These are phyloP conservation scores for Agrypnus murinus DNA, from an alignment of 2,888 invertebrate species.

Conservation along the genomic window DNA sequence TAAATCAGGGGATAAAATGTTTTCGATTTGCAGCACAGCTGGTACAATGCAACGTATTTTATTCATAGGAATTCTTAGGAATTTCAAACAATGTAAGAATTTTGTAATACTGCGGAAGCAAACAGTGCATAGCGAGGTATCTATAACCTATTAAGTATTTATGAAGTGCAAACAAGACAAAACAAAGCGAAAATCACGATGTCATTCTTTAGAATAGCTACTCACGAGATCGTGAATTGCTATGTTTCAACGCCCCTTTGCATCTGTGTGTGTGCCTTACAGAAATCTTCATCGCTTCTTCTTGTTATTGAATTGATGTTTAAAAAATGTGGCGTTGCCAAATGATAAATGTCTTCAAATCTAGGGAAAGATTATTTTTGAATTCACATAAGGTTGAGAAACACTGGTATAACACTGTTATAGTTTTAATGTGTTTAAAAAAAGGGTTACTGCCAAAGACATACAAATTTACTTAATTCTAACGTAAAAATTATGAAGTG, in stretches of 20 bases:
- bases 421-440: too few species aligned
- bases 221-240: conserved; percentile 67
- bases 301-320: too few species aligned
- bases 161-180: conserved; percentile 67
- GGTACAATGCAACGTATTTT: conserved; percentile 40
- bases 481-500: conserved; percentile 1
- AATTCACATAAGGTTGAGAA: too few species aligned
- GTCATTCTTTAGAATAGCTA: conserved; percentile 65
- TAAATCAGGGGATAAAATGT: conserved; percentile 31
- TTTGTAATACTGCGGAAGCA: conserved; percentile 59
- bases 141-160: conserved; percentile 66
- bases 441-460: too few species aligned
- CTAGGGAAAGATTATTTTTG: too few species aligned
- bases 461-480: too few species aligned
- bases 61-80: conserved; percentile 43
- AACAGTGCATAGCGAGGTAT: conserved; percentile 56
- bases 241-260: conserved; percentile 56
- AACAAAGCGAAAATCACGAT: conserved; percentile 67
- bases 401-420: too few species aligned
- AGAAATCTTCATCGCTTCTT: conserved; percentile 9
- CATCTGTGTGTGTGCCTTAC: conserved; percentile 36
- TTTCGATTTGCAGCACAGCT: conserved; percentile 40
- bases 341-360: too few species aligned
- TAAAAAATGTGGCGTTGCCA: too few species aligned
- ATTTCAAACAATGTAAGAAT: conserved; percentile 53